Percentiles rank a stretch among this genome's conserved stretches.
phyloP scores from a whole-genome alignment of 2,113 vertebrate genomes.

The Piliocolobus tephrosceles region DNA sequence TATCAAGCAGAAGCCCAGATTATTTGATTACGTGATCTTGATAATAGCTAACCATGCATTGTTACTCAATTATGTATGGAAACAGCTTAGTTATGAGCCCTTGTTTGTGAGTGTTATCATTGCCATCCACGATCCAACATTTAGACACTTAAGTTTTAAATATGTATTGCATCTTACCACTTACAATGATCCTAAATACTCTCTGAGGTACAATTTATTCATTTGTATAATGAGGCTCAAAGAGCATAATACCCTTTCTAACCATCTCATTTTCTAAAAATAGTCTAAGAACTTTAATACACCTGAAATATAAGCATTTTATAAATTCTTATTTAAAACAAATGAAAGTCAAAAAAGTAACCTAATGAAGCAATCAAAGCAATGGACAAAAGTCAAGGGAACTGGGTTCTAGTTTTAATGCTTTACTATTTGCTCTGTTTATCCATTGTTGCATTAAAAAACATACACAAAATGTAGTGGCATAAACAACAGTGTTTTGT shows the following conservation, averaged over 20 bases:
- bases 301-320: background rate
- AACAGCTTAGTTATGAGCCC: background rate
- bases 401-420: background rate
- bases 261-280: background rate
- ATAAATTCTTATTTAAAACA: background rate
- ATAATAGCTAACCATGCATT: background rate
- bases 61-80: background rate
- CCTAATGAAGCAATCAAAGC: background rate
- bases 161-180: background rate
- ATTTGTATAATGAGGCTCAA: background rate
- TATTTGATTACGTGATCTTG: slow-evolving; percentile 48
- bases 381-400: background rate
- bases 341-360: background rate
- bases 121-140: background rate
- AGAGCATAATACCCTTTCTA: background rate
- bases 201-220: background rate
- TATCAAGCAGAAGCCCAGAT: slow-evolving; percentile 36
- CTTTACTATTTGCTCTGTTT: background rate
- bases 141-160: background rate
- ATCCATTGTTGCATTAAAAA: background rate
- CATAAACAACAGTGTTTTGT: background rate
- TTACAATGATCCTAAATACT: background rate
- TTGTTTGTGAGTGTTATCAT: background rate
- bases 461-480: background rate
- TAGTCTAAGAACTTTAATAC: background rate